Evolutionary conservation across 2,113 vertebrate species (phyloP).

Genomic region (Oncorhynchus keta): DNA sequence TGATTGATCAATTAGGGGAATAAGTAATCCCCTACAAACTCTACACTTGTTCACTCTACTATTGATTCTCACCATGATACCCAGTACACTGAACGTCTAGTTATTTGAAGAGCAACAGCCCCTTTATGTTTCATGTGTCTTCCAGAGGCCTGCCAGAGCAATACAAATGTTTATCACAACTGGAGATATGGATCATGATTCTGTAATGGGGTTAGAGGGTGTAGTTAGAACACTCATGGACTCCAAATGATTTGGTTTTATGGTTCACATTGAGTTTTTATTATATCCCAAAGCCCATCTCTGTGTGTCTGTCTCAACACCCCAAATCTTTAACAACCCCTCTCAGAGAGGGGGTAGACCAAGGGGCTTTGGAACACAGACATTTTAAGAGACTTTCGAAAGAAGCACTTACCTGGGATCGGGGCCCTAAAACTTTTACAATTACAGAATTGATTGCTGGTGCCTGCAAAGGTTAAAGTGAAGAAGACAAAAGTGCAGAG

Average conservation of each 20-base stretch:
- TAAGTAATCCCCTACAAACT: constrained; percentile 45
- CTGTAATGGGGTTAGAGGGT: constrained; percentile 32
- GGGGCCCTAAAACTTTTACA: background rate
- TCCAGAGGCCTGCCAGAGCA: constrained; percentile 32
- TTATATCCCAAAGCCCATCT: constrained; percentile 12
- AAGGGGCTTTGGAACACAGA: background rate
- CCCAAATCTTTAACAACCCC: background rate
- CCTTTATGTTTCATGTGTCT: constrained; percentile 27
- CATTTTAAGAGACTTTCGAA: background rate
- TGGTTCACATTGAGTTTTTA: background rate
- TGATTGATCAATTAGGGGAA: constrained; percentile 34
- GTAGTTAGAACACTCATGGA: constrained; percentile 26
- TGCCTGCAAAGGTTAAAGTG: background rate
- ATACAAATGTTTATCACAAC: constrained; percentile 21
- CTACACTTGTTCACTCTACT: constrained; percentile 24
- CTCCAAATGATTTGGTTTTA: background rate
- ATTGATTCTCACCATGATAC: constrained; percentile 46
- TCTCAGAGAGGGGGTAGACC: background rate
- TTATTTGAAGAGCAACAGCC: constrained; percentile 32
- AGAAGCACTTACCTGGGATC: background rate
- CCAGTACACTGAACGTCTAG: constrained; percentile 10
- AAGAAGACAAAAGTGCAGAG: background rate
- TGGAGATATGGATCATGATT: constrained; percentile 37
- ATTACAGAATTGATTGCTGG: background rate
- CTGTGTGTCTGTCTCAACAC: background rate